These are phyloP conservation scores for Apaloderma vittatum DNA, from an alignment of 2,113 vertebrate species.

Conservation along the genomic window DNA sequence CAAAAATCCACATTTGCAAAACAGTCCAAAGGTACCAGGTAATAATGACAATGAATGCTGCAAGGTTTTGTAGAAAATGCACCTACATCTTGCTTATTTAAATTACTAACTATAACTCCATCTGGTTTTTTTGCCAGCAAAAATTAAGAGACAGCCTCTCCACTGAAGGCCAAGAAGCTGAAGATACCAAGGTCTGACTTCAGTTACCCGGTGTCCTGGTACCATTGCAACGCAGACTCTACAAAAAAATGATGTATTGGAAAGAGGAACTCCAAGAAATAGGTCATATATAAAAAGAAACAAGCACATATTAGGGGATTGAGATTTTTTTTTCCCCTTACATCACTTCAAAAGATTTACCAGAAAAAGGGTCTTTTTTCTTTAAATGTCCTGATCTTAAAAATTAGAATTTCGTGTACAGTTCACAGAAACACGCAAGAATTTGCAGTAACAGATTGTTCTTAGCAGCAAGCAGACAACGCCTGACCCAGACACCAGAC, in stretches of 20 bases:
- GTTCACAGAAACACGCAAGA: constrained; percentile 6
- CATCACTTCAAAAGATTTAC: not conserved
- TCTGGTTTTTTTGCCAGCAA: not conserved
- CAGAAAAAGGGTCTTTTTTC: not conserved
- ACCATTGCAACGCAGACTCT: not conserved
- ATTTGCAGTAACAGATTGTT: not conserved
- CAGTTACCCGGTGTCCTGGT: not conserved
- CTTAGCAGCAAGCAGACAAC: not conserved
- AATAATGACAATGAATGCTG: not conserved
- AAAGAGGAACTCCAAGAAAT: not conserved
- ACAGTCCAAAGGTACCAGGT: not conserved
- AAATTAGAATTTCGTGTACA: constrained; percentile 32
- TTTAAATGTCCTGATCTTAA: constrained; percentile 25
- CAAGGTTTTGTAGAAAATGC: not conserved
- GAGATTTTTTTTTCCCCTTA: not conserved
- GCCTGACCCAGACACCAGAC: not conserved
- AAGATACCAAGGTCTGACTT: not conserved
- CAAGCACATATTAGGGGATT: not conserved
- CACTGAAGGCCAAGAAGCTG: not conserved
- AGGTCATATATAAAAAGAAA: constrained; percentile 64
- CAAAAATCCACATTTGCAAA: not conserved
- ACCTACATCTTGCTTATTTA: not conserved
- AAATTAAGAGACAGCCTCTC: not conserved
- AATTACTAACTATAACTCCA: not conserved
- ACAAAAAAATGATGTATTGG: not conserved